These are phyloP conservation scores for Hippocampus mohnikei DNA, from an alignment of 2,113 vertebrate species.

Conservation along the genomic window DNA sequence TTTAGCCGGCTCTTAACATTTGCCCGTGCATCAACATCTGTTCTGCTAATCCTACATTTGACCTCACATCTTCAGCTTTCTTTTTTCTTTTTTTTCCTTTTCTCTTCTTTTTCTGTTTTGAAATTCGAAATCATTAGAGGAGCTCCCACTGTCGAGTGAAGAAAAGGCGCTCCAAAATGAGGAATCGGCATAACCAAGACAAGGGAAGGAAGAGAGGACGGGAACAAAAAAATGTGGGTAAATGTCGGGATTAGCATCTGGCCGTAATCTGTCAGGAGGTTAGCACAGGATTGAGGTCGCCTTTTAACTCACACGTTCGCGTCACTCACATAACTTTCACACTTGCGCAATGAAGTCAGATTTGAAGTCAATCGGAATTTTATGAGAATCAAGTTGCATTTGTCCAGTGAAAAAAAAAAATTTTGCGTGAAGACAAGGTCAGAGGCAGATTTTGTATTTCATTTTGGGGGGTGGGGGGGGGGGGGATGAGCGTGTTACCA, in stretches of 20 bases:
- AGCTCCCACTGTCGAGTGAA: neutral
- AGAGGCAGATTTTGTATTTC: too few relatives aligned
- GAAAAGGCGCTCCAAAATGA: neutral
- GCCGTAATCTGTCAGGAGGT: neutral
- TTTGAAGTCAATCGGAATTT: neutral
- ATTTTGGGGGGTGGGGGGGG: neutral
- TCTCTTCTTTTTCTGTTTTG: slow-evolving; percentile 7
- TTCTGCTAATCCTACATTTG: slow-evolving; percentile 40
- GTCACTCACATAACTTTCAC: neutral
- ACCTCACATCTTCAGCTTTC: slow-evolving; percentile 31
- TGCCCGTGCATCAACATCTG: slow-evolving; percentile 39
- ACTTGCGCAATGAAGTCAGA: neutral
- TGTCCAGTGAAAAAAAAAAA: neutral
- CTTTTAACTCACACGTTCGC: neutral
- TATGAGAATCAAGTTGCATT: neutral
- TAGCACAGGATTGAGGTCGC: slow-evolving; percentile 1
- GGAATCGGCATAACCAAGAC: neutral
- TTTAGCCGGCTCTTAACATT: slow-evolving; percentile 5
- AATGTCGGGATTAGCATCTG: slow-evolving; percentile 3
- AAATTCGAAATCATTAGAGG: neutral
- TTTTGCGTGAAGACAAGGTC: neutral
- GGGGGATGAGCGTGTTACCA: too few relatives aligned
- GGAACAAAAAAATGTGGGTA: neutral
- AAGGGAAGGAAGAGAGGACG: neutral
- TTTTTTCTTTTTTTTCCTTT: slow-evolving; percentile 28